Evolutionary conservation across 2,797 vertebrate genomes (phyloP).

Genomic region (Moxostoma hubbsi): DNA sequence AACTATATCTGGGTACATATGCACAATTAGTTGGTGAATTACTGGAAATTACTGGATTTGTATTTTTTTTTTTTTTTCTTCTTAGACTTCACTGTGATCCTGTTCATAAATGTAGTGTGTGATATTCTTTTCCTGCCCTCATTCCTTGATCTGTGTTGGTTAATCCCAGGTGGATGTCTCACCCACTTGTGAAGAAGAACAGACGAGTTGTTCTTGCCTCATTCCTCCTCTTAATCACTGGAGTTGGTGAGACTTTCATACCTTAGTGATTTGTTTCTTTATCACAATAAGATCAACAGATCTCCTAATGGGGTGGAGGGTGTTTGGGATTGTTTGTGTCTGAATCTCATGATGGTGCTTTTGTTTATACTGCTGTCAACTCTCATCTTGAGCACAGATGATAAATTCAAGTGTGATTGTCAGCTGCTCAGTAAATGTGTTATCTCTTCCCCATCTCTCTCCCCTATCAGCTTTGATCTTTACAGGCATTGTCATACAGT

Average conservation of each 20-base stretch:
- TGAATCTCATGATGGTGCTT: conserved; percentile 1
- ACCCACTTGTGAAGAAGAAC: conserved; percentile 90
- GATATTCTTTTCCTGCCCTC: not conserved
- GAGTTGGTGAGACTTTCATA: conserved; percentile 79
- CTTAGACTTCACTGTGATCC: not conserved
- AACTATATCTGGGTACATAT: too few species aligned
- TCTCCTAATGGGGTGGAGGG: not conserved
- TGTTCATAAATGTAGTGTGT: not conserved
- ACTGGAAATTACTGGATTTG: too few species aligned
- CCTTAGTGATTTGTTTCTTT: not conserved
- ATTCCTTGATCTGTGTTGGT: conserved; percentile 9
- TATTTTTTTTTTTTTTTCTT: too few species aligned
- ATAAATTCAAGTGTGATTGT: not conserved
- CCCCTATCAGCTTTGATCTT: conserved; percentile 81
- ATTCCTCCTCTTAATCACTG: conserved; percentile 86
- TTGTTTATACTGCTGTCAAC: conserved; percentile 18
- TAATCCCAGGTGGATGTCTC: conserved; percentile 82
- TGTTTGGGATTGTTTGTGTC: conserved; percentile 6
- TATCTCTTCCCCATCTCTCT: conserved; percentile 18
- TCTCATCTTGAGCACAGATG: conserved; percentile 6
- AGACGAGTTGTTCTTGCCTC: conserved; percentile 85
- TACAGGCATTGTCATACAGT: conserved; percentile 84
- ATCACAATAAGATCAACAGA: not conserved
- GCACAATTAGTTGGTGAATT: too few species aligned
- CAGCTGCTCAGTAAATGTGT: conserved; percentile 20